Evolutionary conservation across 23 tunicate species (phyloP).

Genomic region (Trididemnum miniatum): DNA sequence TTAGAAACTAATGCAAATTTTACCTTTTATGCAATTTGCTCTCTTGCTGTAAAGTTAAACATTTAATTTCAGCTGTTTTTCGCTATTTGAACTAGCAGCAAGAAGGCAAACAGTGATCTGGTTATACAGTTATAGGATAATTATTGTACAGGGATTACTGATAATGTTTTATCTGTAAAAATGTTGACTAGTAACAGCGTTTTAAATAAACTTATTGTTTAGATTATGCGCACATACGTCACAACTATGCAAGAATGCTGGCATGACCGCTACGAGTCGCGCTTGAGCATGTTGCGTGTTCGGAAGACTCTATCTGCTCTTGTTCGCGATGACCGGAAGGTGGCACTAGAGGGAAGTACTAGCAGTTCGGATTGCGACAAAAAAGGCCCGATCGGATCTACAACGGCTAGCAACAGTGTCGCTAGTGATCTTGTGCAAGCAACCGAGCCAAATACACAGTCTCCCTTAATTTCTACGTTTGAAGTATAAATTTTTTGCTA

Average conservation of each 20-base stretch:
- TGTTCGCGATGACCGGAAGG: constrained; percentile 29
- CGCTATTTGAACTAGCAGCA: too few relatives aligned
- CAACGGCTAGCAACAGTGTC: not conserved
- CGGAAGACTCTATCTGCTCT: constrained; percentile 75
- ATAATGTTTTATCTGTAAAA: too few relatives aligned
- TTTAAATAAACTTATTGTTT: too few relatives aligned
- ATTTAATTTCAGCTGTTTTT: too few relatives aligned
- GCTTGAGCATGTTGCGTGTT: constrained; percentile 77
- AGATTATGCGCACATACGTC: constrained; percentile 54
- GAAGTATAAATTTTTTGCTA: too few relatives aligned
- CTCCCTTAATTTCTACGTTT: not conserved
- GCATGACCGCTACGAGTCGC: constrained; percentile 68
- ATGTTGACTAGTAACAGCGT: too few relatives aligned
- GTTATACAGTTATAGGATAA: too few relatives aligned
- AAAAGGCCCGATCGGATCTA: not conserved
- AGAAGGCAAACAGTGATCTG: too few relatives aligned
- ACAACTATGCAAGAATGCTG: constrained; percentile 81
- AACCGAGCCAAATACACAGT: not conserved
- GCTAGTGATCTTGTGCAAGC: not conserved
- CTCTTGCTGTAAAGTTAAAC: too few relatives aligned
- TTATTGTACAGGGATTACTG: too few relatives aligned
- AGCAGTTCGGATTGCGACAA: constrained; percentile 42
- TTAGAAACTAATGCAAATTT: too few relatives aligned
- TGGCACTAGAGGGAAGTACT: constrained; percentile 17
- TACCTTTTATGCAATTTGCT: too few relatives aligned